These are phyloP conservation scores for Euschistus heros DNA, from an alignment of 1,140 invertebrate species.

Conservation along the genomic window DNA sequence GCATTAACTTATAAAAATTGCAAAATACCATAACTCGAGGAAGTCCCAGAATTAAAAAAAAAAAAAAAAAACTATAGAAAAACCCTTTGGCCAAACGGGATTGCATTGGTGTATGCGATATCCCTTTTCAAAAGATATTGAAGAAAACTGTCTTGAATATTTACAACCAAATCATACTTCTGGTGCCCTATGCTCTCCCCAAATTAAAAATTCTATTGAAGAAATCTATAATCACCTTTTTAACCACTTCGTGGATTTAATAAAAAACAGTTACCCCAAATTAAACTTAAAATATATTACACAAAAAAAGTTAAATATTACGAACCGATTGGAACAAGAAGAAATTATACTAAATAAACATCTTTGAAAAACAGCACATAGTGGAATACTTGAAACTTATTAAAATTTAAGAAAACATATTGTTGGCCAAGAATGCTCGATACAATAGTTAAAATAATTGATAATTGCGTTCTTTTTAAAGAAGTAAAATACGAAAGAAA, in stretches of 20 bases:
- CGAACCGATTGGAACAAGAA: neutral
- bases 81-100: no score
- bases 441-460: neutral
- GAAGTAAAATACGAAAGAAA: conserved; percentile 12
- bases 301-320: neutral
- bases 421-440: conserved; percentile 10
- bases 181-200: conserved; percentile 5
- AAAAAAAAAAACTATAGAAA: no score
- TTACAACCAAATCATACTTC: neutral
- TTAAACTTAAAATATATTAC: neutral
- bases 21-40: neutral
- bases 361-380: conserved; percentile 2
- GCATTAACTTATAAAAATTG: no score
- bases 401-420: neutral
- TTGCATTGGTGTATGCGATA: no score
- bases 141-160: no score
- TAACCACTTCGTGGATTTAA: neutral
- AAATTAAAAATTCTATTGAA: neutral
- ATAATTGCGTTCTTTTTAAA: conserved; percentile 16
- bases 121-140: no score
- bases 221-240: conserved; percentile 11
- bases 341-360: neutral
- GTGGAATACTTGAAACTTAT: conserved; percentile 7
- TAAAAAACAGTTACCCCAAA: neutral
- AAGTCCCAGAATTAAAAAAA: no score